Evolutionary conservation across 1,140 invertebrate species (phyloP).

Genomic region (Elymnias hypermnestra): DNA sequence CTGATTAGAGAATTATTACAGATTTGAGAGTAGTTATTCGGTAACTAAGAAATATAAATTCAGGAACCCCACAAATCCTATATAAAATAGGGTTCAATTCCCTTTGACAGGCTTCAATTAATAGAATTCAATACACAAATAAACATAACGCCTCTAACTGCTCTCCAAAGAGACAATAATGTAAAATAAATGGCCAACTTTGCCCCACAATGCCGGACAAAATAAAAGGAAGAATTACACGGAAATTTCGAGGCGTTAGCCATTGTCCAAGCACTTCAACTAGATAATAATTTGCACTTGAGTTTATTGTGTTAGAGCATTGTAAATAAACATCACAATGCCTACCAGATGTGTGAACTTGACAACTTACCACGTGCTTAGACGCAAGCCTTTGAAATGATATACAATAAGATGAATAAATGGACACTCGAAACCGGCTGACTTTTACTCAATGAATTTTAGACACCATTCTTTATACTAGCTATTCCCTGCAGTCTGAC

Average conservation of each 20-base stretch:
- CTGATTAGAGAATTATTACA: too few relatives aligned
- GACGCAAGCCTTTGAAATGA: conserved; percentile 37
- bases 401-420: conserved; percentile 5
- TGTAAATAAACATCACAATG: conserved; percentile 69
- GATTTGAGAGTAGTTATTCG: too few relatives aligned
- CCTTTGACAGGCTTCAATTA: too few relatives aligned
- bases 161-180: conserved; percentile 57
- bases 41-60: too few relatives aligned
- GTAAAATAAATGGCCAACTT: conserved; percentile 58
- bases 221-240: conserved; percentile 70
- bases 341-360: conserved; percentile 48
- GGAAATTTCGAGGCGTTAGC: conserved; percentile 63
- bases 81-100: too few relatives aligned
- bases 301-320: conserved; percentile 52
- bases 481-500: too few relatives aligned
- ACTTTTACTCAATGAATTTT: conserved; percentile 5
- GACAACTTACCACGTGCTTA: conserved; percentile 22
- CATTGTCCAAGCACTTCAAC: conserved; percentile 48
- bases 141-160: conserved; percentile 61
- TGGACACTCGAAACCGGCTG: conserved; percentile 14
- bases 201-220: conserved; percentile 56
- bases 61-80: too few relatives aligned
- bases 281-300: conserved; percentile 69
- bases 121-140: conserved; percentile 29
- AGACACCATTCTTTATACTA: neutral